Evolutionary conservation across 2,113 vertebrate species (phyloP), one percentile per base, ranked within the genome.

Genomic region (Campylomormyrus tamandua): DNA sequence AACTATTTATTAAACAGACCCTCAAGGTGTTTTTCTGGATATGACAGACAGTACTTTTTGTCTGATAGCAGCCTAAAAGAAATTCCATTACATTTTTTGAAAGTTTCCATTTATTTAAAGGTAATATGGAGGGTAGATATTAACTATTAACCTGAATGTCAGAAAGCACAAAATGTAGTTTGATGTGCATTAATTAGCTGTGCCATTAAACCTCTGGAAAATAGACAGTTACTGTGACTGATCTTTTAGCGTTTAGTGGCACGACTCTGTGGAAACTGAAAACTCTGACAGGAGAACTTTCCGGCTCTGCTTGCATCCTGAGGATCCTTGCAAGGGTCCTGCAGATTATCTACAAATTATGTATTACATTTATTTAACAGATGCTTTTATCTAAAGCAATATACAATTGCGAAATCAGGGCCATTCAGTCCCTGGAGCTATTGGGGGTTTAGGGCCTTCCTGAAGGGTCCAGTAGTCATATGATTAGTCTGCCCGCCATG

Each of bases 201-300:
- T 58, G 86, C 87, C 77, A 91, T 92, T 90, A 90, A 58, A 31
- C 50, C 87, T 91, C 13, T 50, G 24, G 90, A 88, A 91, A 89
- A 91, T 74, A 88, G 90, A 90, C 27, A 62, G 89, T 89, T 90
- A 91, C 74, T 90, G 88, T 90, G 87, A 89, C 80, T 83, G 27
- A 88, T 92, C 89, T 87, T 90, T 56, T 53, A 89, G 88, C 87
- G 89, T 27, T 88, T 88, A 90, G 89, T 77, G 58, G 83, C 56
- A 86, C 24, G 50, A 87, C 87, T 89, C 90, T 77, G 87, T 89
- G 90, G 89, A 91, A 62, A 90, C 56, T 90, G 89, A 56, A 89
- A 56, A 90, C 84, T 90, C 90, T 87, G 89, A 85, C 74, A 48
- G 27, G n/a, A 19, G 89, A 83, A 91, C 70, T 39, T 66, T 62